phyloP scores from a whole-genome alignment of 1,140 invertebrate genomes.

The Parapsyche elsis region DNA sequence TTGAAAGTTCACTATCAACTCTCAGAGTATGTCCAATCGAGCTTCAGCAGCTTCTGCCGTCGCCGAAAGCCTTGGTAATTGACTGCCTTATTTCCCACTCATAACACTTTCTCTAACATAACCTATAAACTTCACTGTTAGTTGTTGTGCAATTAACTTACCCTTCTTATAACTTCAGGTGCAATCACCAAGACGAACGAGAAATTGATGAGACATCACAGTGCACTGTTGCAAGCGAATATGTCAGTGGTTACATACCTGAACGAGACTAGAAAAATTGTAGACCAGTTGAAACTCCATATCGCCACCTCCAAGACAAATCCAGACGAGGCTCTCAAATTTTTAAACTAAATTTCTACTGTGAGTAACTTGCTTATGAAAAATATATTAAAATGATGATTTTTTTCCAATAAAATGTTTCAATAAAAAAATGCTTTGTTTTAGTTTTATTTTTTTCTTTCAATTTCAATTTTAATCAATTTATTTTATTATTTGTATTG shows the following conservation, averaged over 20 bases:
- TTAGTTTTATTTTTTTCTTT: no score
- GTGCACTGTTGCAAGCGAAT: conserved; percentile 63
- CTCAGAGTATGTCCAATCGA: background rate
- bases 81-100: no score
- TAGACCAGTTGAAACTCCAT: conserved; percentile 59
- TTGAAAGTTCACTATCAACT: no score
- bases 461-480: no score
- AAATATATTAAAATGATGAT: no score
- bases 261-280: conserved; percentile 63
- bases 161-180: conserved; percentile 11
- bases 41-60: background rate
- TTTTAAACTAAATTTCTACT: conserved; percentile 44
- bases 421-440: no score
- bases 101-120: background rate
- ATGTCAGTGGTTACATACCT: conserved; percentile 63
- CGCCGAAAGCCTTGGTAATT: background rate
- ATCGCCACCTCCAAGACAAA: conserved; percentile 61
- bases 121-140: background rate
- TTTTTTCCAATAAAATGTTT: no score
- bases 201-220: conserved; percentile 56
- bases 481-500: no score
- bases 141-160: background rate
- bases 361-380: no score
- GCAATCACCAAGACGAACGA: conserved; percentile 24
- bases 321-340: conserved; percentile 62